Evolutionary conservation across 2,888 invertebrate genomes (phyloP), one percentile per base, ranked within the genome.

Genomic region (Drosophila mimetica): DNA sequence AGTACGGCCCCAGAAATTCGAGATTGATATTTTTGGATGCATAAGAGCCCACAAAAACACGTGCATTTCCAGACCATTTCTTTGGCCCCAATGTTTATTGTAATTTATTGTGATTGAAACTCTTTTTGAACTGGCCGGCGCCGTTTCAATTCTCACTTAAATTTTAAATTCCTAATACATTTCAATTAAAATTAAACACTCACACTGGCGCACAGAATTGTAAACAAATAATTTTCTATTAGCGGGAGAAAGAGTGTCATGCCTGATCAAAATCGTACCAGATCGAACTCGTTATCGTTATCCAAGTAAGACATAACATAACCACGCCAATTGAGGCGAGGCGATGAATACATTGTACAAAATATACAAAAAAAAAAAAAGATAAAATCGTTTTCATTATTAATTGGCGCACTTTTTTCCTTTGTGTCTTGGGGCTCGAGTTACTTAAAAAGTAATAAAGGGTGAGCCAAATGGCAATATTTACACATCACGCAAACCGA

Each of bases 151-250:
- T 77, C 52, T 6, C 65, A 70, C 64, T 77, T 28, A 16, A 44
- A 70, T 71, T 71, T 76, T 11, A 25, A 25, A 70, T 71, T 76
- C 64, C 71, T 51, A 71, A 72, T 71, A 86, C 78, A 74, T 80
- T 86, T 80, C 70, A 86, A 83, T 81, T 74, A 59, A 74, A 70
- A 73, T 76, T 75, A 73, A 81, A 55, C 71, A 71, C 71, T 66
- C 59, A 44, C 28, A 63, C 44, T 59, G 41, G 55, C 39, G 63
- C 58, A 32, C 25, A 66, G 51, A 82, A 76, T 67, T 74, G 81
- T 75, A 84, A 82, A 79, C 86, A 84, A 86, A 86, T 86, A 82
- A 82, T 82, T 86, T 81, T 86, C 79, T 84, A 84, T 84, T 79
- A 86, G 42, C 54, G 39, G 39, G 28, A 46, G 51, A 44, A 44